These are phyloP conservation scores for Felis chaus DNA, from an alignment of 2,113 vertebrate species.

Conservation along the genomic window DNA sequence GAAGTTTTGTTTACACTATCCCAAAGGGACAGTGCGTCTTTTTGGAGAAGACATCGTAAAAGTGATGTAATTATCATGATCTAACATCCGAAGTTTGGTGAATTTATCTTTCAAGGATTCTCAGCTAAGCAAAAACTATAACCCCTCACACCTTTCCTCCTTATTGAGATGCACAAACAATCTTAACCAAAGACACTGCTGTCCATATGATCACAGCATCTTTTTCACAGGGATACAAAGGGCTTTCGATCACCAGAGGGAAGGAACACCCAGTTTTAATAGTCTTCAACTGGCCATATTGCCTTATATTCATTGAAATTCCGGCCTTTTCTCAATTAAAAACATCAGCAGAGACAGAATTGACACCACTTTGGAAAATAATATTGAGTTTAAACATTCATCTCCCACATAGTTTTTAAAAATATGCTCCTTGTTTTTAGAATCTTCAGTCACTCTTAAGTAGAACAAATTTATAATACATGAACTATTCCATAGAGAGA, in stretches of 20 bases:
- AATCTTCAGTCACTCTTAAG: neutral
- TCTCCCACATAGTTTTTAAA: neutral
- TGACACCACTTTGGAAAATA: neutral
- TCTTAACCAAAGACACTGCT: neutral
- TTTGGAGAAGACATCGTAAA: neutral
- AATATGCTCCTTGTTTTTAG: neutral
- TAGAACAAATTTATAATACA: neutral
- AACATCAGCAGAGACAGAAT: neutral
- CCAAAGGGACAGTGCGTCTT: neutral
- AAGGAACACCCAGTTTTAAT: accelerated
- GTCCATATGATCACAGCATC: neutral
- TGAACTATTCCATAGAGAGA: neutral
- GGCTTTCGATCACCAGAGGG: neutral
- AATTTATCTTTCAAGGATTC: neutral
- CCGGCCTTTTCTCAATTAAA: neutral
- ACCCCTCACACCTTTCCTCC: neutral
- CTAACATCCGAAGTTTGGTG: neutral
- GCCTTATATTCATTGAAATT: neutral
- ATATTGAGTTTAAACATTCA: neutral
- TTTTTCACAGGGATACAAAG: neutral
- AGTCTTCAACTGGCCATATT: neutral
- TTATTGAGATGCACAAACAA: neutral
- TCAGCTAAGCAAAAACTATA: neutral
- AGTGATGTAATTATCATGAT: neutral
- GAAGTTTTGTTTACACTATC: neutral